These are phyloP conservation scores for Enhydra lutris DNA, from an alignment of 2,113 vertebrate genomes.

Conservation along the genomic window DNA sequence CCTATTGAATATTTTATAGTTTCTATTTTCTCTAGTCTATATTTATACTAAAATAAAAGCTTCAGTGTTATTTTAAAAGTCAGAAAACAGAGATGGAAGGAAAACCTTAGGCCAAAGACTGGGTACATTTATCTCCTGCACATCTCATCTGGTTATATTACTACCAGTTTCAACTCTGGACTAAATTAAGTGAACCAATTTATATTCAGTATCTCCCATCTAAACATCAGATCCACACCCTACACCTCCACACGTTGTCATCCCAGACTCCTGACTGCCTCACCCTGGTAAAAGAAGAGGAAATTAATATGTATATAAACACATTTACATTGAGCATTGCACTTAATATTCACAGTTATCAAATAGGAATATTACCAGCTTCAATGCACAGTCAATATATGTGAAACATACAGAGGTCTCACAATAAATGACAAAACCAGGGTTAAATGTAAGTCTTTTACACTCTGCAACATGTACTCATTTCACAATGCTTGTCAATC, in stretches of 20 bases:
- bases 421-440: background rate
- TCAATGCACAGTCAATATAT: background rate
- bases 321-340: background rate
- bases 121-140: background rate
- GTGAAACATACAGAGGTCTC: background rate
- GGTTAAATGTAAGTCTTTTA: background rate
- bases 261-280: background rate
- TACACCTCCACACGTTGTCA: background rate
- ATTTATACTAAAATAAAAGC: slow-evolving; percentile 56
- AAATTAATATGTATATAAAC: background rate
- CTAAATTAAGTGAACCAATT: slow-evolving; percentile 22
- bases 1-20: slow-evolving; percentile 57
- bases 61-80: slow-evolving; percentile 54
- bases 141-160: background rate
- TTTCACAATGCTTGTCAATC: background rate
- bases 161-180: background rate
- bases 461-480: background rate
- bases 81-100: slow-evolving; percentile 13
- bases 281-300: background rate
- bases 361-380: background rate
- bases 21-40: slow-evolving; percentile 46
- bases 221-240: background rate
- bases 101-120: background rate
- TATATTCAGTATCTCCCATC: background rate
- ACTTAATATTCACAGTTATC: background rate